Evolutionary conservation across 1,140 invertebrate genomes (phyloP).

Genomic region (Oppia nitens): DNA sequence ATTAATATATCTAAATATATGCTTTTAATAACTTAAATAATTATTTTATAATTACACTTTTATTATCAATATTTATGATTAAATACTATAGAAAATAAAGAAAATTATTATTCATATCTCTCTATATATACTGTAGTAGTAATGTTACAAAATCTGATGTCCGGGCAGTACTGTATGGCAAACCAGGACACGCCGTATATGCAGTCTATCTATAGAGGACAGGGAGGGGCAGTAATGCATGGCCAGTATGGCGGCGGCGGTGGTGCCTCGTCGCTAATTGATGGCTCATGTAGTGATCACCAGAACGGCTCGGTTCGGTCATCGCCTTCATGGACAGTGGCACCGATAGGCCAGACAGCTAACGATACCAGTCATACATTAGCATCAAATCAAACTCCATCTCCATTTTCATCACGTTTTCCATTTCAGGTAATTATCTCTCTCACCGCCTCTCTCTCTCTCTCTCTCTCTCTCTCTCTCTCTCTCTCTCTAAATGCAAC

Average conservation of each 20-base stretch:
- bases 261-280: too few relatives aligned
- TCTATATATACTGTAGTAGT: background rate
- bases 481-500: too few relatives aligned
- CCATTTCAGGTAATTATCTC: slow-evolving; percentile 5
- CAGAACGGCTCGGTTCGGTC: background rate
- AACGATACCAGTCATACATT: background rate
- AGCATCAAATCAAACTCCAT: background rate
- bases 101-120: too few relatives aligned
- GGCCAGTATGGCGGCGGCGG: background rate
- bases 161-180: slow-evolving; percentile 1
- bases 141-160: slow-evolving; percentile 12
- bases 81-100: too few relatives aligned
- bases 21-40: too few relatives aligned
- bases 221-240: too few relatives aligned
- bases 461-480: too few relatives aligned
- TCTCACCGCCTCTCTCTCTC: too few relatives aligned
- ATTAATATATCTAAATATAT: too few relatives aligned
- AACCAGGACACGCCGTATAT: background rate
- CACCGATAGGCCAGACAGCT: background rate
- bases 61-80: too few relatives aligned
- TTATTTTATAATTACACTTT: too few relatives aligned
- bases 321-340: background rate
- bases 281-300: too few relatives aligned
- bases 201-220: background rate
- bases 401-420: slow-evolving; percentile 12